Evolutionary conservation across 2,888 invertebrate genomes (phyloP).

Genomic region (Lampropteryx suffumata): DNA sequence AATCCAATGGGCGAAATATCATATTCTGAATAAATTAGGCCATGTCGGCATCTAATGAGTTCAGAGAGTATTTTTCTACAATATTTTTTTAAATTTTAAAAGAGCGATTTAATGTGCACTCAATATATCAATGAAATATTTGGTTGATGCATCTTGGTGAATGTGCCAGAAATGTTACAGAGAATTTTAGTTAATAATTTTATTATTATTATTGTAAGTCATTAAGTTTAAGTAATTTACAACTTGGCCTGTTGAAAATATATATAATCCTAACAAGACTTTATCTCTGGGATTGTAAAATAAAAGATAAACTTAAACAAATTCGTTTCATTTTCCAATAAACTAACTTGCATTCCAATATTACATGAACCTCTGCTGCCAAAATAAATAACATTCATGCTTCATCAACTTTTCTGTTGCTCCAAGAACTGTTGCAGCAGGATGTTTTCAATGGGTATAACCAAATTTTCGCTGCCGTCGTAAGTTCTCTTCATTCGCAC

Average conservation of each 20-base stretch:
- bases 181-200: slow-evolving; percentile 82
- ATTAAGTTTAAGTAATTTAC: slow-evolving; percentile 84
- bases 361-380: no score
- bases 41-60: slow-evolving; percentile 68
- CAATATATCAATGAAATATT: slow-evolving; percentile 74
- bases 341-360: background rate
- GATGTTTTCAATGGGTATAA: slow-evolving; percentile 89
- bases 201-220: slow-evolving; percentile 81
- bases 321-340: slow-evolving; percentile 42
- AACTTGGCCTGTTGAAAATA: slow-evolving; percentile 82
- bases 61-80: slow-evolving; percentile 82
- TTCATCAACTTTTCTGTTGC: slow-evolving; percentile 68
- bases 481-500: slow-evolving; percentile 90
- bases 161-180: slow-evolving; percentile 81
- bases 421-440: slow-evolving; percentile 91
- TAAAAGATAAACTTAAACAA: slow-evolving; percentile 70
- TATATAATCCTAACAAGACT: slow-evolving; percentile 82
- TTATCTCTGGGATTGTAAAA: slow-evolving; percentile 83
- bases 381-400: slow-evolving; percentile 10
- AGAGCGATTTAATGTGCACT: slow-evolving; percentile 70
- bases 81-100: slow-evolving; percentile 72
- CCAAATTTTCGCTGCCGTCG: slow-evolving; percentile 92
- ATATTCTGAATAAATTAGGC: slow-evolving; percentile 63
- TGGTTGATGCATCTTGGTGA: slow-evolving; percentile 77
- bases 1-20: slow-evolving; percentile 63